A percentile compares a stretch with the other conserved stretches of the same genome.
phyloP scores from a whole-genome alignment of 2,113 vertebrate genomes.

The Leptodactylus fuscus region DNA sequence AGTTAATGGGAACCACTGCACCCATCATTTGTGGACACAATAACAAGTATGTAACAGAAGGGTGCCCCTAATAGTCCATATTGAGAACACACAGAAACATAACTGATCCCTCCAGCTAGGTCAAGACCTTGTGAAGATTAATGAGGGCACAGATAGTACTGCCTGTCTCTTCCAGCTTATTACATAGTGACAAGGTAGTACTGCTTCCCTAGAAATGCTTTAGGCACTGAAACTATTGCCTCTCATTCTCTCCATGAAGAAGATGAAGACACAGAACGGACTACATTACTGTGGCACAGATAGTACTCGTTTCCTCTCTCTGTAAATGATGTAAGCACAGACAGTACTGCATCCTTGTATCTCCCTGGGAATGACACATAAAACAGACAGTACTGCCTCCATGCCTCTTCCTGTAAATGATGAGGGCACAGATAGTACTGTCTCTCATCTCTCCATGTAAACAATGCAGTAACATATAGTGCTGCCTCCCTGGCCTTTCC shows the following conservation, averaged over 20 bases:
- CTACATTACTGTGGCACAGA: too few relatives aligned
- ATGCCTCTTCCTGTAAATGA: not conserved
- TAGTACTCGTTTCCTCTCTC: not conserved
- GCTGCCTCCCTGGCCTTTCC: not conserved
- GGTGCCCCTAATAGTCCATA: too few relatives aligned
- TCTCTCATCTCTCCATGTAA: not conserved
- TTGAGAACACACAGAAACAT: too few relatives aligned
- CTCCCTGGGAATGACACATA: too few relatives aligned
- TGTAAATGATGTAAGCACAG: not conserved
- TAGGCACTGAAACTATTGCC: not conserved
- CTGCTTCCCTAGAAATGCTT: not conserved
- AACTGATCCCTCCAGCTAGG: too few relatives aligned
- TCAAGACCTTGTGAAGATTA: not conserved
- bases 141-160: not conserved
- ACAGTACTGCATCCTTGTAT: not conserved
- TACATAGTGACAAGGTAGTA: not conserved
- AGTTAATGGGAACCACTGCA: not conserved
- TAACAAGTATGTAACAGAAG: too few relatives aligned
- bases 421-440: not conserved
- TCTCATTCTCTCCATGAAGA: not conserved
- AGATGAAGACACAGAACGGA: too few relatives aligned
- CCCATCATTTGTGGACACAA: not conserved
- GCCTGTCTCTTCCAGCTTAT: not conserved
- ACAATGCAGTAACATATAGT: not conserved
- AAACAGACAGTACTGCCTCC: not conserved